Percentiles rank a stretch among this genome's conserved stretches.
These are phyloP conservation scores for Tragelaphus strepsiceros DNA, from an alignment of 2,113 vertebrate species.

Conservation along the genomic window DNA sequence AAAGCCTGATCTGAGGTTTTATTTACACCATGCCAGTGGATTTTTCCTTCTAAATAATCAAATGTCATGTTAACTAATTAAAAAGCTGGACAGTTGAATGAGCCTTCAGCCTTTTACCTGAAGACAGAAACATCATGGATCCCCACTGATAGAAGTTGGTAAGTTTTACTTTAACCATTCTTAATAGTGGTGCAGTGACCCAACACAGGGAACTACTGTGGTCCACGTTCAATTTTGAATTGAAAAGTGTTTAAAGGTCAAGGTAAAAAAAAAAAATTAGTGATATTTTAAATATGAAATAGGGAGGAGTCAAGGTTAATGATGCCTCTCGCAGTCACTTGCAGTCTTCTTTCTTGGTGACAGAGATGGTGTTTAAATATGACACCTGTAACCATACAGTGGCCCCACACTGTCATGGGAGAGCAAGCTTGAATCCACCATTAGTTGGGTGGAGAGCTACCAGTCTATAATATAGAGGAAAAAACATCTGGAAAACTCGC, in stretches of 20 bases:
- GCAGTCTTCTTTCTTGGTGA: not conserved
- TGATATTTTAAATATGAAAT: not conserved
- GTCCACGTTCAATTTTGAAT: not conserved
- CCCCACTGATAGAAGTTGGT: not conserved
- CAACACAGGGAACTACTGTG: not conserved
- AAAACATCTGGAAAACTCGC: not conserved
- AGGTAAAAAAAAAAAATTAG: not conserved
- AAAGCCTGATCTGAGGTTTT: not conserved
- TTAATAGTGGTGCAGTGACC: not conserved
- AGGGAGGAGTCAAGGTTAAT: not conserved
- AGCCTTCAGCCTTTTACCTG: not conserved
- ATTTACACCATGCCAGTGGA: not conserved
- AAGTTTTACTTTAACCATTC: not conserved
- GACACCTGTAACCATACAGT: not conserved
- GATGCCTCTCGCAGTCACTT: not conserved
- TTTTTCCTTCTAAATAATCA: not conserved
- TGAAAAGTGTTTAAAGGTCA: not conserved
- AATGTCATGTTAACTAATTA: not conserved
- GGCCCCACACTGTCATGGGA: not conserved
- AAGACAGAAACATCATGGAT: not conserved
- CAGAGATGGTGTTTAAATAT: not conserved
- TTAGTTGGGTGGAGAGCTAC: not conserved
- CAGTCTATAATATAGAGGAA: accelerated
- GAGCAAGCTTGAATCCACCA: not conserved
- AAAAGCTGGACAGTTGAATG: not conserved